These are phyloP conservation scores for Odobenus rosmarus DNA, from an alignment of 2,113 vertebrate genomes.

Conservation along the genomic window DNA sequence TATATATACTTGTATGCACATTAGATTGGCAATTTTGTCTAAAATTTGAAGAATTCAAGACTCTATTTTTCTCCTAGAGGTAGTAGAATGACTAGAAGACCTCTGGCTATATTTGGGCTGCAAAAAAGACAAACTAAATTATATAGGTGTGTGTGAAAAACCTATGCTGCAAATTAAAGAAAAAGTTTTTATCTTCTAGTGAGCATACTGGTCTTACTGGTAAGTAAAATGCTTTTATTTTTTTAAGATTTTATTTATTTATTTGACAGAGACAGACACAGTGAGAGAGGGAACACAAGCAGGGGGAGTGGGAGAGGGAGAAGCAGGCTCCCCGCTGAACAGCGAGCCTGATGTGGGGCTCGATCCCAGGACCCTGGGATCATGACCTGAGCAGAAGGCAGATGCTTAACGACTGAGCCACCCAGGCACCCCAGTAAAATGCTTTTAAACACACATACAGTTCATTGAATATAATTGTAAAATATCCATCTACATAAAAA, in stretches of 20 bases:
- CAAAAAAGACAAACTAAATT: neutral
- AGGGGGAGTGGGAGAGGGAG: no score
- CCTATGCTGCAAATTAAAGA: neutral
- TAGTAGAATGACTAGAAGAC: neutral
- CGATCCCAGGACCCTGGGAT: no score
- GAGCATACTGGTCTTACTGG: neutral
- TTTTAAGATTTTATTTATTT: no score
- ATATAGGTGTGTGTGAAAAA: neutral
- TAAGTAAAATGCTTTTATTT: slow-evolving; percentile 7
- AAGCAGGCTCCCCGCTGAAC: no score
- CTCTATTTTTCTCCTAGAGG: neutral
- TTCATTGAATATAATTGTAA: neutral
- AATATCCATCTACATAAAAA: neutral
- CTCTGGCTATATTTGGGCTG: neutral
- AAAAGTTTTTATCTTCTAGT: neutral
- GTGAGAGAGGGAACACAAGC: no score
- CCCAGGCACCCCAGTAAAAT: neutral
- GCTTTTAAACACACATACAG: neutral
- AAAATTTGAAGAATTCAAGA: slow-evolving; percentile 29
- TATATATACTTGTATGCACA: neutral
- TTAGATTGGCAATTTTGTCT: neutral
- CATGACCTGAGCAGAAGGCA: no score
- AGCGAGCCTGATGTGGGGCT: no score
- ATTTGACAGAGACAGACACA: no score
- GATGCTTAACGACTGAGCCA: no score